A percentile compares a stretch with the other conserved stretches of the same genome.
Evolutionary conservation across 1,140 invertebrate genomes (phyloP).

Genomic region (Drosophila kurseongensis): DNA sequence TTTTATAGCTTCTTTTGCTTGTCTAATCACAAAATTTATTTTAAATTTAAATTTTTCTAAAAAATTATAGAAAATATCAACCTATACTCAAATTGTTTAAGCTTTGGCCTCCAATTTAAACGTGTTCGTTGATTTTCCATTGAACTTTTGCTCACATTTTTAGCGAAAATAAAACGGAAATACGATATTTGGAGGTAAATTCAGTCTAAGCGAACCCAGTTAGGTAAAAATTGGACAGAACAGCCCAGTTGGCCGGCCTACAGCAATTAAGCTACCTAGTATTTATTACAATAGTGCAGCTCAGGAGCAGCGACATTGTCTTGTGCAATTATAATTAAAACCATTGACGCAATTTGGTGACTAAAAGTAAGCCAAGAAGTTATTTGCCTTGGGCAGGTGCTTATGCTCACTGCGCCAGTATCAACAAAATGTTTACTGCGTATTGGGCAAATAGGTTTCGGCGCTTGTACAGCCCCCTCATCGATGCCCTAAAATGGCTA

Average conservation of each 20-base stretch:
- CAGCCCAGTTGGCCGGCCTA: conserved; percentile 35
- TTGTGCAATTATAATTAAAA: conserved; percentile 67
- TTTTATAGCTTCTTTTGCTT: no score
- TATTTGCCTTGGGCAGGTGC: conserved; percentile 19
- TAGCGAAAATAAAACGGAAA: conserved; percentile 26
- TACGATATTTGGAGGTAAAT: conserved; percentile 23
- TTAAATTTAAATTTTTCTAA: no score
- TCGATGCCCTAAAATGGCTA: conserved; percentile 18
- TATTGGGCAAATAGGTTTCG: conserved; percentile 34
- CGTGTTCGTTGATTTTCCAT: neutral
- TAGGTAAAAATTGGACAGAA: conserved; percentile 50
- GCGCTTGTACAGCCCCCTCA: conserved; percentile 22
- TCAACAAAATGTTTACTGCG: conserved; percentile 43
- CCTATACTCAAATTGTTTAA: neutral
- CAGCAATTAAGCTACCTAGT: conserved; percentile 45
- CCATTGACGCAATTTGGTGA: conserved; percentile 54
- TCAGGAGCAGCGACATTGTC: conserved; percentile 55
- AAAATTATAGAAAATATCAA: no score
- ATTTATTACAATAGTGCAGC: conserved; percentile 25
- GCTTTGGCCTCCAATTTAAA: neutral
- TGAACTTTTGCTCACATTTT: conserved; percentile 30
- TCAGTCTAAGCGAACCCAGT: conserved; percentile 43
- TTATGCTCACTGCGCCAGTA: conserved; percentile 17
- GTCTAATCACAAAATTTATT: no score
- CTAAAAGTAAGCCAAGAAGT: conserved; percentile 29